Evolutionary conservation across 2,797 vertebrate genomes (phyloP).

Genomic region (Danio kyathit): DNA sequence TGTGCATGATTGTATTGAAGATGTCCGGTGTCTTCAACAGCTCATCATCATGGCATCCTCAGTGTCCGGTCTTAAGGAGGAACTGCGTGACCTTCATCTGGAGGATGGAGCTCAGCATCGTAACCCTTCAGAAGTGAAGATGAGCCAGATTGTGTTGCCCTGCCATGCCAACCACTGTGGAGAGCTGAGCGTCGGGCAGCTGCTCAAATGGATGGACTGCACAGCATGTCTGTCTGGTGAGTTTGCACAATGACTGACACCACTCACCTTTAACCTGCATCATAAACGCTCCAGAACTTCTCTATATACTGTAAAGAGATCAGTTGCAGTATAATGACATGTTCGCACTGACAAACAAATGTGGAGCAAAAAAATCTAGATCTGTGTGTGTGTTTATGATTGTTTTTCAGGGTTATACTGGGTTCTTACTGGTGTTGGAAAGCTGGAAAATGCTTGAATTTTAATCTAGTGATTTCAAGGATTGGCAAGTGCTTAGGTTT

Average conservation of each 20-base stretch:
- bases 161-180: conserved; percentile 89
- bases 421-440: too few relatives aligned
- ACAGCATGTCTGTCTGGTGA: conserved; percentile 92
- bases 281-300: conserved; percentile 1
- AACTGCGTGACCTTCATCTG: conserved; percentile 54
- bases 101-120: conserved; percentile 63
- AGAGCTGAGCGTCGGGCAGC: conserved; percentile 89
- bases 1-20: too few relatives aligned
- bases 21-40: too few relatives aligned
- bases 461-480: too few relatives aligned
- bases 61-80: conserved; percentile 27
- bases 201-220: conserved; percentile 97
- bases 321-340: not conserved
- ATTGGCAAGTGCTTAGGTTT: too few relatives aligned
- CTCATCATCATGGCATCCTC: conserved; percentile 46
- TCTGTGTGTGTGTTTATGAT: too few relatives aligned
- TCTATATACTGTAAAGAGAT: not conserved
- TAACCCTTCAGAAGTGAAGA: conserved; percentile 89
- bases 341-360: conserved; percentile 1
- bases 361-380: not conserved
- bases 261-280: conserved; percentile 19
- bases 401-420: too few relatives aligned
- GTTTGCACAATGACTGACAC: conserved; percentile 35
- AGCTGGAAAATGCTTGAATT: too few relatives aligned
- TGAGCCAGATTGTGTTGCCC: conserved; percentile 94